These are phyloP conservation scores for Glaucomys volans DNA, from an alignment of 2,113 vertebrate species.

Conservation along the genomic window DNA sequence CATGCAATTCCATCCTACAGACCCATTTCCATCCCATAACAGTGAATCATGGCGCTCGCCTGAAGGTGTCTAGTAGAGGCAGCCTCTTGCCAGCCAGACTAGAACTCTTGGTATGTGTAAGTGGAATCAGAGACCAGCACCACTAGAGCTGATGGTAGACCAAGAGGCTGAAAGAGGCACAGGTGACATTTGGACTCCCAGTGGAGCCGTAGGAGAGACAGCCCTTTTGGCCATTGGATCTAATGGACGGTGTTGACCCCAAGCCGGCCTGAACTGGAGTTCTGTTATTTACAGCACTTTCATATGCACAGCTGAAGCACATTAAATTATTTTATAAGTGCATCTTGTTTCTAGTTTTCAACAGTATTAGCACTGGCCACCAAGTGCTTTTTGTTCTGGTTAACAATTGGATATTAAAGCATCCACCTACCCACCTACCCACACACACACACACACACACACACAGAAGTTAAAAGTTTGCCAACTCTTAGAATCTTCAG, in stretches of 20 bases:
- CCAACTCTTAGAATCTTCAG: background rate
- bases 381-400: background rate
- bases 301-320: background rate
- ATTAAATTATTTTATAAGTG: background rate
- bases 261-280: no score
- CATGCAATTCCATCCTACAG: fast-evolving
- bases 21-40: background rate
- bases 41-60: background rate
- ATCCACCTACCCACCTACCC: background rate
- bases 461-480: background rate
- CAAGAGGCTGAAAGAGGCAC: background rate
- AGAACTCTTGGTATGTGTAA: background rate
- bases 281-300: background rate
- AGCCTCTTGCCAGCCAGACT: background rate
- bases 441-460: background rate
- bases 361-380: background rate
- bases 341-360: background rate
- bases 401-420: background rate
- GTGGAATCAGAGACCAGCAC: background rate
- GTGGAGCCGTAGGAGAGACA: background rate
- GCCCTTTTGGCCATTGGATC: background rate
- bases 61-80: background rate
- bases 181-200: fast-evolving
- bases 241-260: background rate
- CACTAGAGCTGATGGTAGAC: background rate